Conservation (phyloP, 2,888 invertebrate species). For the Scotopteryx bipunctaria region DNA sequence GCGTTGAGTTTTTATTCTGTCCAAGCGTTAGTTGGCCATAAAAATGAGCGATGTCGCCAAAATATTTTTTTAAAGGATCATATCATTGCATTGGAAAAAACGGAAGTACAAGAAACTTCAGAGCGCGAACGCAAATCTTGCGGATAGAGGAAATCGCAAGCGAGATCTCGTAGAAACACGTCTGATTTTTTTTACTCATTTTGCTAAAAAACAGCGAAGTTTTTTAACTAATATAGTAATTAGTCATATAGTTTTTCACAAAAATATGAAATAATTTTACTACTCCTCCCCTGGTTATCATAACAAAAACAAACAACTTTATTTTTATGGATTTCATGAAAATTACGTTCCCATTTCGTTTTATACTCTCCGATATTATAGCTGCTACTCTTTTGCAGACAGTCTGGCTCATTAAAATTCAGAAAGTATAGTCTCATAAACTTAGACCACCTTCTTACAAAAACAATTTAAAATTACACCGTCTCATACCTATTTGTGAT, state of each 20-base stretch:
- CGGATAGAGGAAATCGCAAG: no score
- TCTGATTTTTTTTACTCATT: no score
- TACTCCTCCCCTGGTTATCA: neutral
- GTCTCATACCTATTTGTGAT: conserved; percentile 53
- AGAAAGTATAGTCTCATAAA: conserved; percentile 39
- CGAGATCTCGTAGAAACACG: no score
- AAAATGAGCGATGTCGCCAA: no score
- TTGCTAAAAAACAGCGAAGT: no score
- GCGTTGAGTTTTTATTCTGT: no score
- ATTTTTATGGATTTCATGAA: conserved; percentile 3
- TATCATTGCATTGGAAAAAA: no score
- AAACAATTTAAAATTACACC: conserved; percentile 53
- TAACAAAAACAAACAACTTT: conserved; percentile 4
- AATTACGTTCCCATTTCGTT: conserved; percentile 7
- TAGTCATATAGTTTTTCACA: neutral
- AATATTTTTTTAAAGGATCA: no score
- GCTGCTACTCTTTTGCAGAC: conserved; percentile 20
- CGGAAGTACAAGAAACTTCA: no score
- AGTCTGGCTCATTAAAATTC: conserved; percentile 38
- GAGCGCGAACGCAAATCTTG: no score
- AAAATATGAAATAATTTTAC: neutral
- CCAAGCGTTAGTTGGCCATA: no score
- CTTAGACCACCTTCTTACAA: conserved; percentile 43
- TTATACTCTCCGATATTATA: conserved; percentile 5
- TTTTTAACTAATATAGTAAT: neutral